A percentile compares a stretch with the other conserved stretches of the same genome.
Evolutionary conservation across 2,797 vertebrate species (phyloP).

Genomic region (Jordanella pulchra): DNA sequence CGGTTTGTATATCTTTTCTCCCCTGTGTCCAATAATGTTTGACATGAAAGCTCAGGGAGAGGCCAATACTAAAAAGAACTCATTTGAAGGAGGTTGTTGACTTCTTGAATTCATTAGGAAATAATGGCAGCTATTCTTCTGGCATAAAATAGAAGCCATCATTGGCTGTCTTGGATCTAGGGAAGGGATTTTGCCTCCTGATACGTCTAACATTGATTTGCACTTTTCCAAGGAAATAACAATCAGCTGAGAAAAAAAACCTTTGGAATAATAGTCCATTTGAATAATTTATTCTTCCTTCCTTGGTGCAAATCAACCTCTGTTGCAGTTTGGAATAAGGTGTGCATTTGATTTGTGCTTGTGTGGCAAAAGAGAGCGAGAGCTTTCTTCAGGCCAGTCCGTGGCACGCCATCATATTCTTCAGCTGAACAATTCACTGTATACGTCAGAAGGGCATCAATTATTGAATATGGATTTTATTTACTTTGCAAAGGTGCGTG

Average conservation of each 20-base stretch:
- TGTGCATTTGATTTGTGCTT: slow-evolving; percentile 65
- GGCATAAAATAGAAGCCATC: slow-evolving; percentile 26
- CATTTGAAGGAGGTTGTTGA: slow-evolving; percentile 37
- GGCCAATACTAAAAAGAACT: slow-evolving; percentile 41
- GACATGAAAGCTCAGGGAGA: slow-evolving; percentile 43
- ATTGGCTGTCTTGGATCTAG: slow-evolving; percentile 40
- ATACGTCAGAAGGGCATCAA: slow-evolving; percentile 77
- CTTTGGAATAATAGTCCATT: slow-evolving; percentile 72
- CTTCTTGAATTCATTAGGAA: slow-evolving; percentile 44
- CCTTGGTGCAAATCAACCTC: slow-evolving; percentile 55
- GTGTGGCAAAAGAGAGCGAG: slow-evolving; percentile 53
- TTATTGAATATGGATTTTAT: slow-evolving; percentile 75
- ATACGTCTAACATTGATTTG: slow-evolving; percentile 45
- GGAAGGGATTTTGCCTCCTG: slow-evolving; percentile 30
- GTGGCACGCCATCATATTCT: slow-evolving; percentile 73
- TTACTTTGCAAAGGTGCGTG: slow-evolving; percentile 71
- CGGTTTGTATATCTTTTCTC: slow-evolving; percentile 49
- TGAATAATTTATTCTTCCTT: slow-evolving; percentile 78
- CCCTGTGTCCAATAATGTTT: slow-evolving; percentile 41
- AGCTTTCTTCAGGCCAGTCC: slow-evolving; percentile 49
- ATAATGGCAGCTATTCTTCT: slow-evolving; percentile 30
- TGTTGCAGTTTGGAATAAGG: slow-evolving; percentile 71
- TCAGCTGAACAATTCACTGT: slow-evolving; percentile 74
- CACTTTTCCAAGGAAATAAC: slow-evolving; percentile 48
- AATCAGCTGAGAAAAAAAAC: slow-evolving; percentile 66